Conservation (phyloP, 2,888 invertebrate species). For the Agrochola lychnidis region DNA sequence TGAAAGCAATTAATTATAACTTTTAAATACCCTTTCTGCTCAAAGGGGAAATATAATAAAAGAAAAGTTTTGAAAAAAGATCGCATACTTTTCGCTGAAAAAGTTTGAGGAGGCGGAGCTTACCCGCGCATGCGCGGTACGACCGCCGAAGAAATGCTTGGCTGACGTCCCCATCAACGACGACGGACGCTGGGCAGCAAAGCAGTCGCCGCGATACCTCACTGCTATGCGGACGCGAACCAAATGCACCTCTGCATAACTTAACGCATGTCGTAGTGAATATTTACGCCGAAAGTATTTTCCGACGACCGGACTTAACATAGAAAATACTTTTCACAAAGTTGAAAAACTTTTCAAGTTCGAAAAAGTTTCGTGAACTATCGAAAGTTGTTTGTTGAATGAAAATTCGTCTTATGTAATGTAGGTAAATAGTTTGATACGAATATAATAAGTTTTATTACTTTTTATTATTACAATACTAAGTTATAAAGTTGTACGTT, state of each 20-base stretch:
- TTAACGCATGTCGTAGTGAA: conserved; percentile 70
- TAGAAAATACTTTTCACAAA: conserved; percentile 59
- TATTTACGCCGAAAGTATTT: conserved; percentile 59
- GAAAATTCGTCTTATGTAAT: conserved; percentile 69
- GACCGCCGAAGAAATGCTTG: conserved; percentile 84
- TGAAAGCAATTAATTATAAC: conserved; percentile 66
- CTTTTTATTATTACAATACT: conserved; percentile 4
- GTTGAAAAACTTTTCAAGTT: conserved; percentile 69
- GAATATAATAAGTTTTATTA: conserved; percentile 27
- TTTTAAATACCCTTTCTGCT: conserved; percentile 62
- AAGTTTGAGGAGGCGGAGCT: conserved; percentile 85
- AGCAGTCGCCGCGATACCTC: conserved; percentile 85
- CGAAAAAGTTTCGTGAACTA: conserved; percentile 67
- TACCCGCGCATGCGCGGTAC: conserved; percentile 79
- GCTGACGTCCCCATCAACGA: conserved; percentile 77
- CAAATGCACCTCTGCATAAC: conserved; percentile 77
- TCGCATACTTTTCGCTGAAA: conserved; percentile 70
- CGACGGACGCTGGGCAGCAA: conserved; percentile 75
- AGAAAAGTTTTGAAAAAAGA: conserved; percentile 70
- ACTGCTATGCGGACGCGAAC: conserved; percentile 83
- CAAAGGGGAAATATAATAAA: conserved; percentile 61
- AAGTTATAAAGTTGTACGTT: conserved; percentile 13
- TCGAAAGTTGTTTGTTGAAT: conserved; percentile 68
- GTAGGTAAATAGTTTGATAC: conserved; percentile 51
- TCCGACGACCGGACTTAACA: conserved; percentile 40